Evolutionary conservation across 2,888 invertebrate genomes (phyloP).

Genomic region (Trissolcus brochymenae): DNA sequence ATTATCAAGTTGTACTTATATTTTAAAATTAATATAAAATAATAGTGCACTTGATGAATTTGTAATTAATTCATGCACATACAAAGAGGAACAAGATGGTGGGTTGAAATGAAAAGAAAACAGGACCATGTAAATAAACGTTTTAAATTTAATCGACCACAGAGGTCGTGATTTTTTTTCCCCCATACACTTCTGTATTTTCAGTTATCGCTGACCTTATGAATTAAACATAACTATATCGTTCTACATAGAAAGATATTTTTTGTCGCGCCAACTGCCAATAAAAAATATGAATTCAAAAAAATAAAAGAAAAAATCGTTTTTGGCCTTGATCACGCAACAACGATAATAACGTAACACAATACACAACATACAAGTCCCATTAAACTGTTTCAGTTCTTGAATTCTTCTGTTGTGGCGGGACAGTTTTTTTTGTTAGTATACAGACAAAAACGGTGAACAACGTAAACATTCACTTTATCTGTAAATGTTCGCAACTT

Average conservation of each 20-base stretch:
- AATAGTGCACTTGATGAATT: background rate
- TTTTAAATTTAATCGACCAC: slow-evolving; percentile 60
- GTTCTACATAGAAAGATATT: slow-evolving; percentile 53
- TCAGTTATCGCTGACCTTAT: slow-evolving; percentile 54
- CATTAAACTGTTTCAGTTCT: slow-evolving; percentile 48
- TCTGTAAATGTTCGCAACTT: too few relatives aligned
- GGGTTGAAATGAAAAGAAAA: slow-evolving; percentile 13
- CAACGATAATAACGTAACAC: slow-evolving; percentile 68
- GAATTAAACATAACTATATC: slow-evolving; percentile 54
- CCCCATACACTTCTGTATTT: slow-evolving; percentile 47
- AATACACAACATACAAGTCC: slow-evolving; percentile 65
- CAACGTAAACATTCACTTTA: too few relatives aligned
- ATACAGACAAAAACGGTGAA: too few relatives aligned
- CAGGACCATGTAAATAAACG: slow-evolving; percentile 61
- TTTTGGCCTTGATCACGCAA: slow-evolving; percentile 56
- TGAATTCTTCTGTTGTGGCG: background rate
- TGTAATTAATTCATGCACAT: background rate
- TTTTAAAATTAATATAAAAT: background rate
- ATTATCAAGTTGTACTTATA: background rate
- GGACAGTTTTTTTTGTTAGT: too few relatives aligned
- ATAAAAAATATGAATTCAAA: slow-evolving; percentile 39
- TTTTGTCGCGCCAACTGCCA: slow-evolving; percentile 49
- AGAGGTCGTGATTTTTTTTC: slow-evolving; percentile 40
- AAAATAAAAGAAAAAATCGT: background rate
- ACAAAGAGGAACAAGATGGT: background rate